Conservation (phyloP, 2,113 vertebrate genomes). For the Psittacus erithacus region DNA sequence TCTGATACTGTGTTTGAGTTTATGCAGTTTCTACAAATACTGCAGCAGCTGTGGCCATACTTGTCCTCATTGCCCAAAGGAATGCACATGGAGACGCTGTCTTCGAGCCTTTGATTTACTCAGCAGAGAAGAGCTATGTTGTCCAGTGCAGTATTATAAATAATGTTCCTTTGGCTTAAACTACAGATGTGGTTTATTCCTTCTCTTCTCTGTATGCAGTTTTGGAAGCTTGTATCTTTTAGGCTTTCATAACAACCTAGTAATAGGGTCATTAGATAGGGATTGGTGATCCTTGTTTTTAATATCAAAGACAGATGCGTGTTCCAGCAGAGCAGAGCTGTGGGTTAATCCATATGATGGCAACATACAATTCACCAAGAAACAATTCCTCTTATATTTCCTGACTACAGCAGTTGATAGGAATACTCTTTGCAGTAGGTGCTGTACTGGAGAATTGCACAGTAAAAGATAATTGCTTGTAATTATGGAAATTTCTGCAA, state of each 20-base stretch:
- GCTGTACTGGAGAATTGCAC: slow-evolving; percentile 65
- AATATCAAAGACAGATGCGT: not conserved
- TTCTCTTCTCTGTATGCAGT: not conserved
- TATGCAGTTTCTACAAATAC: slow-evolving; percentile 44
- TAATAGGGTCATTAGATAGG: not conserved
- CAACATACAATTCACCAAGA: slow-evolving; percentile 33
- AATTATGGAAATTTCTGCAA: slow-evolving; percentile 73
- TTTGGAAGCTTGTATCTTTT: not conserved
- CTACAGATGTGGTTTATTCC: not conserved
- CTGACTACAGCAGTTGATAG: slow-evolving; percentile 58
- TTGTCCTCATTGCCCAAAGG: slow-evolving; percentile 38
- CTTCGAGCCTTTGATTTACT: slow-evolving; percentile 3
- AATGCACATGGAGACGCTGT: not conserved
- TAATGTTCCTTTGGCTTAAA: not conserved
- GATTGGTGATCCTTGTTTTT: not conserved
- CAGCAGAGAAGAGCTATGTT: not conserved
- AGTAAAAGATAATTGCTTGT: slow-evolving; percentile 73
- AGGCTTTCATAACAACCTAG: not conserved
- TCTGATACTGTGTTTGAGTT: slow-evolving; percentile 61
- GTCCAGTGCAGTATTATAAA: not conserved
- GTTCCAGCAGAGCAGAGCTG: not conserved
- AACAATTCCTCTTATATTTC: slow-evolving; percentile 56
- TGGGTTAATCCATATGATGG: not conserved
- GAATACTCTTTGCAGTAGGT: slow-evolving; percentile 58
- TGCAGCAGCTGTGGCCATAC: slow-evolving; percentile 69